Base-by-base conservation (phyloP, 2,888 invertebrate species). In the Athalia rosae region DNA sequence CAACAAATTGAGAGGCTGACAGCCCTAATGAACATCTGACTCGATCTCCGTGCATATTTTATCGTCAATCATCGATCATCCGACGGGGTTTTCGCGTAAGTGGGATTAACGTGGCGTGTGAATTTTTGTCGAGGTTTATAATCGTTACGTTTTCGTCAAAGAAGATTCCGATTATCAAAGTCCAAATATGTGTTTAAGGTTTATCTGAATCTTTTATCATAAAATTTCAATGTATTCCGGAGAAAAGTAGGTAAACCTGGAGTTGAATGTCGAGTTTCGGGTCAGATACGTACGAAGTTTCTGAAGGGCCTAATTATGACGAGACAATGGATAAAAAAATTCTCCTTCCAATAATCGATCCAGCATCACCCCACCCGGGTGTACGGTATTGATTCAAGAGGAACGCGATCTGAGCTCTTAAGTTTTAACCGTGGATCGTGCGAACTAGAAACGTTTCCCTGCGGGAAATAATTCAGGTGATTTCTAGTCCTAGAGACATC, bases 381-480 rank as follows among this genome's bases (percentile, higher is more conserved):
- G 86, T 86, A 83, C 82, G 87, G 89, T 89, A 89, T 89, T 89
- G 89, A 89, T 89, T 89, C 87, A 85, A 83, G 84, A 83, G 82
- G 79, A 82, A 86, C 81, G 83, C 80, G 86, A 85, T 77, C 88
- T 89, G 89, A 89, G 89, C 89, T 89, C 89, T 80, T 89, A 85
- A 83, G 84, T 86, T 82, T 59, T 28, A 28, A 28, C 28, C 28
- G 28, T 61, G 61, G 47, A n/a, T 74, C 74, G 59, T 48, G 61
- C 61, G 74, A 74, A 74, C 74, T 74, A 74, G 56, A 41, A 58
- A 11, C 82, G 80, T 83, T 84, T 82, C 83, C 81, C 81, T n/a
- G n/a, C n/a, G 80, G 81, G 88, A 88, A 89, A 89, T 89, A 89
- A 58, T 71, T 71, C 58, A 71, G 71, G 71, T 45, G 56, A 58